Evolutionary conservation across 2,113 vertebrate species (phyloP).

Genomic region (Hemiprocne comata): DNA sequence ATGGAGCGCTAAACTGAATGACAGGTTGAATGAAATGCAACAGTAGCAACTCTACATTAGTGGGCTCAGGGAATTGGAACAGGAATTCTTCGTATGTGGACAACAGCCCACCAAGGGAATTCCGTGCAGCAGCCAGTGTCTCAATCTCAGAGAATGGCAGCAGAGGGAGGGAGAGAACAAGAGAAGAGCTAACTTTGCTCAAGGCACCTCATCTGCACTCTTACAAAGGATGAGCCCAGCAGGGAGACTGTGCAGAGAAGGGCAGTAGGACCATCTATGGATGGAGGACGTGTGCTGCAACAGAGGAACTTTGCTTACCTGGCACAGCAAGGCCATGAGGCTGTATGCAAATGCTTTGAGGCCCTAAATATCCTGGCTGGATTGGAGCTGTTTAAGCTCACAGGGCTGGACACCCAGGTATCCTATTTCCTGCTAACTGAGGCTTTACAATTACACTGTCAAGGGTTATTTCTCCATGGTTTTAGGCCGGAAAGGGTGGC

Average conservation of each 20-base stretch:
- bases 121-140: background rate
- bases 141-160: background rate
- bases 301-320: background rate
- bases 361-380: background rate
- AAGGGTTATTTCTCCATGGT: background rate
- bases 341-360: background rate
- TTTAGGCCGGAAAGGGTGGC: background rate
- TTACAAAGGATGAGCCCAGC: background rate
- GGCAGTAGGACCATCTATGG: background rate
- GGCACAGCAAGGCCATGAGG: background rate
- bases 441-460: background rate
- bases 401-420: background rate
- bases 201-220: background rate
- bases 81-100: background rate
- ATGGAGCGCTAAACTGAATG: background rate
- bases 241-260: background rate
- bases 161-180: constrained; percentile 22
- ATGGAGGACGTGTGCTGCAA: background rate
- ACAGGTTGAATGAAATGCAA: background rate
- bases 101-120: background rate
- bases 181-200: background rate
- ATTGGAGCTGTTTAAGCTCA: background rate
- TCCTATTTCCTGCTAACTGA: background rate
- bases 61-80: background rate
- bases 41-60: rapidly evolving